Evolutionary conservation across 2,888 invertebrate species (phyloP).

Genomic region (Drosophila phalerata): DNA sequence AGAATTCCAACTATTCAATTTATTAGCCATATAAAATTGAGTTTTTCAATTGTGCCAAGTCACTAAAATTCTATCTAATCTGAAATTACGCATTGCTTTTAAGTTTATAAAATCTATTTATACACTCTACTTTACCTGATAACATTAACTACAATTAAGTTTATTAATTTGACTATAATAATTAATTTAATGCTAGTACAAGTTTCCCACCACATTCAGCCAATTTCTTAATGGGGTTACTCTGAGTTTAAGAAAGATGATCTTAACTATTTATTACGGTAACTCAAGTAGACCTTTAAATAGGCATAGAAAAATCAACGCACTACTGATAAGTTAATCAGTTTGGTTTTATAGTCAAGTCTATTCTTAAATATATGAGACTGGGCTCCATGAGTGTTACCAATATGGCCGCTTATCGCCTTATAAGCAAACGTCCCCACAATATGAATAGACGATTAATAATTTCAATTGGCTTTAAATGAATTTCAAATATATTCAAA

Average conservation of each 20-base stretch:
- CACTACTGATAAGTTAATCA: conserved; percentile 46
- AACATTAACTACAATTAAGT: neutral
- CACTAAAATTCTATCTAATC: neutral
- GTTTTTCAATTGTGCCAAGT: neutral
- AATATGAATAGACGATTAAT: conserved; percentile 10
- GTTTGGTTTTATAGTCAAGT: neutral
- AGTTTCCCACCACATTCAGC: neutral
- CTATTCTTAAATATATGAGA: conserved; percentile 29
- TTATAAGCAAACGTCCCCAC: conserved; percentile 39
- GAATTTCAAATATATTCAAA: conserved; percentile 11
- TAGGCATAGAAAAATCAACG: conserved; percentile 3
- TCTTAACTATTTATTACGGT: neutral
- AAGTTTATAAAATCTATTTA: neutral
- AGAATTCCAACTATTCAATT: neutral
- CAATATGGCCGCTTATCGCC: conserved; percentile 57
- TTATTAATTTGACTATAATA: neutral
- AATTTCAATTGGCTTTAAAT: conserved; percentile 18
- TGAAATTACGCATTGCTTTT: neutral
- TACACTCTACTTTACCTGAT: conserved; percentile 1
- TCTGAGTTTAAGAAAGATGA: neutral
- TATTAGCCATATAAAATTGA: neutral
- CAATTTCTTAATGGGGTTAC: neutral
- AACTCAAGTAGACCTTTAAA: neutral
- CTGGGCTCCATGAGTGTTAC: conserved; percentile 6
- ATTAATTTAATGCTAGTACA: neutral